Percentiles rank a stretch among this genome's conserved stretches.
phyloP scores from a whole-genome alignment of 2,797 vertebrate species.

The Heliangelus exortis region DNA sequence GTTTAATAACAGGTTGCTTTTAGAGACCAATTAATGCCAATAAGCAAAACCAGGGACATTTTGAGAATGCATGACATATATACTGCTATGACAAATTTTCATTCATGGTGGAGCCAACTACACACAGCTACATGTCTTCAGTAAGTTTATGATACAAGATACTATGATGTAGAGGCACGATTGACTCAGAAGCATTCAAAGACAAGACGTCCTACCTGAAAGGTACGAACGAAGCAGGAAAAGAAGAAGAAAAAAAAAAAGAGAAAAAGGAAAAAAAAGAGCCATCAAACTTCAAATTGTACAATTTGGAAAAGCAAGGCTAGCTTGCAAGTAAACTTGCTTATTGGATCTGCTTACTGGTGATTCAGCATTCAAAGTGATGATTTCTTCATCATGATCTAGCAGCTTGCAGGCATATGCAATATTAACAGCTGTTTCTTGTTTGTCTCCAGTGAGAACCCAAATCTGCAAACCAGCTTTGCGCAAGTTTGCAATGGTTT shows the following conservation, averaged over 20 bases:
- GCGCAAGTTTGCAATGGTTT: constrained; percentile 90
- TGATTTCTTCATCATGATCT: constrained; percentile 93
- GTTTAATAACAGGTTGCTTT: background rate
- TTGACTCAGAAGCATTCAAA: constrained; percentile 24
- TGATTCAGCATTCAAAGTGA: constrained; percentile 94
- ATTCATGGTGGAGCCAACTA: background rate
- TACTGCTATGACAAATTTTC: background rate
- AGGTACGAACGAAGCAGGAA: constrained; percentile 22
- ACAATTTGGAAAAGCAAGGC: background rate
- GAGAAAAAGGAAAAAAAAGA: background rate
- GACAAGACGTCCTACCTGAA: constrained; percentile 34
- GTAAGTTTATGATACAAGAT: background rate
- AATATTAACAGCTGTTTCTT: constrained; percentile 96
- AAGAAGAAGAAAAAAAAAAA: background rate
- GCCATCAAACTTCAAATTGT: background rate
- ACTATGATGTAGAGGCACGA: background rate
- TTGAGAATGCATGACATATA: background rate
- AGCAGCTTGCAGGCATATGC: constrained; percentile 96
- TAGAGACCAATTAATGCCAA: background rate
- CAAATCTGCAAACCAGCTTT: constrained; percentile 95
- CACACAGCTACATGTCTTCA: background rate
- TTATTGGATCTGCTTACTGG: constrained; percentile 78
- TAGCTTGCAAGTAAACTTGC: background rate
- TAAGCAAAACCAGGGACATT: background rate
- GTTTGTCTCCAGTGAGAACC: constrained; percentile 98